phyloP scores from a whole-genome alignment of 1,140 invertebrate species.

The Drosophila pachea region DNA sequence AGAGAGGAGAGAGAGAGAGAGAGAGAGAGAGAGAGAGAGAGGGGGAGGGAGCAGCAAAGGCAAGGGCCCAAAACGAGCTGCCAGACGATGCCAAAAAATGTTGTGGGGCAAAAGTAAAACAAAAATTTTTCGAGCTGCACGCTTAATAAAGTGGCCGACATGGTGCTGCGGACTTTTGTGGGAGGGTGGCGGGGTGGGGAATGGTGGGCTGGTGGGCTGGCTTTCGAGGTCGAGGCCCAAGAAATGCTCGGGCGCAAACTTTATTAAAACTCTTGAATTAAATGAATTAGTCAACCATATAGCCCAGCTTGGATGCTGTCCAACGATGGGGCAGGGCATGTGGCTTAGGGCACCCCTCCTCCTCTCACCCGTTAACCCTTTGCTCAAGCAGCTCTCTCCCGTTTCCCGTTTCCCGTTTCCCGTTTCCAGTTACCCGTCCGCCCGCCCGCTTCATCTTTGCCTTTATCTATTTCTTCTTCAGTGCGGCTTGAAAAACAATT shows the following conservation, averaged over 20 bases:
- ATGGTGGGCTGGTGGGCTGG: slow-evolving; percentile 8
- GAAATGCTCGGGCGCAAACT: slow-evolving; percentile 71
- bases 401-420: not conserved
- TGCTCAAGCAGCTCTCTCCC: not conserved
- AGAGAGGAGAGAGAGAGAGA: slow-evolving; percentile 22
- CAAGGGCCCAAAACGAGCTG: slow-evolving; percentile 37
- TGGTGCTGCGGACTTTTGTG: slow-evolving; percentile 15
- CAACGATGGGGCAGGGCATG: slow-evolving; percentile 35
- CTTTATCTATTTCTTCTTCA: slow-evolving; percentile 64
- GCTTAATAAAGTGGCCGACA: slow-evolving; percentile 70
- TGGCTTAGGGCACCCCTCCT: slow-evolving; percentile 44
- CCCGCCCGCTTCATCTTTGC: slow-evolving; percentile 20
- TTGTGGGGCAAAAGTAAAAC: slow-evolving; percentile 33
- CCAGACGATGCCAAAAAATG: slow-evolving; percentile 39
- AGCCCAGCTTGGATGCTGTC: slow-evolving; percentile 54
- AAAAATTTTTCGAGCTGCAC: slow-evolving; percentile 63
- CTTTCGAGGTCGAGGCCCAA: slow-evolving; percentile 39
- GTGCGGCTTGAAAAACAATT: slow-evolving; percentile 76
- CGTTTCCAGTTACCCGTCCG: not conserved
- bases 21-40: slow-evolving; percentile 32
- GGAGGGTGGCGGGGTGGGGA: no score
- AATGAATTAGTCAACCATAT: slow-evolving; percentile 77
- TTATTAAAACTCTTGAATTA: slow-evolving; percentile 78
- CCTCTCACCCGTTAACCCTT: not conserved
- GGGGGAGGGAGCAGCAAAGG: slow-evolving; percentile 36